A percentile compares a stretch with the other conserved stretches of the same genome.
Conservation (phyloP, 2,888 invertebrate genomes). For the Cryptus armator region DNA sequence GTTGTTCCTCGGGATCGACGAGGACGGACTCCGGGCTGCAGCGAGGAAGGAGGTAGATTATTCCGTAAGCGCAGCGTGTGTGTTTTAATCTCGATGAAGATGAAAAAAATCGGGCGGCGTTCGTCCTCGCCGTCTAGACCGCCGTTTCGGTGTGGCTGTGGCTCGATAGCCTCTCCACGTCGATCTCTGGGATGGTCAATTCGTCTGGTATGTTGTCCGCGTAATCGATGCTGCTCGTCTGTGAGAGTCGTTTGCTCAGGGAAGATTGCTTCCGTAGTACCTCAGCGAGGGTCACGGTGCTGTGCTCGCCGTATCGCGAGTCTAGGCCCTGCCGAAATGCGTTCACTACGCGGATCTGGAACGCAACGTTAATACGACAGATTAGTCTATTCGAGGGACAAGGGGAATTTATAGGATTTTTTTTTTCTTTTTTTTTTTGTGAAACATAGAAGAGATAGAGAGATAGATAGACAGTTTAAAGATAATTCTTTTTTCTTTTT, state of each 20-base stretch:
- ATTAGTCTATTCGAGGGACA: slow-evolving; percentile 43
- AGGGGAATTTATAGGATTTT: background rate
- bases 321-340: slow-evolving; percentile 99
- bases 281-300: slow-evolving; percentile 96
- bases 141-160: slow-evolving; percentile 98
- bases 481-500: slow-evolving; percentile 18
- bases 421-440: slow-evolving; percentile 23
- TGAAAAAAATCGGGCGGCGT: slow-evolving; percentile 30
- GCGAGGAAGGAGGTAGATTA: slow-evolving; percentile 52
- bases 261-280: slow-evolving; percentile 97
- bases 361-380: slow-evolving; percentile 78
- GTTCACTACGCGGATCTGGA: slow-evolving; percentile 99
- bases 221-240: slow-evolving; percentile 96
- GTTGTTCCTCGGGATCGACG: slow-evolving; percentile 50
- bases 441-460: slow-evolving; percentile 19
- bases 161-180: slow-evolving; percentile 96
- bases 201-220: slow-evolving; percentile 95
- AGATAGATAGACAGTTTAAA: slow-evolving; percentile 2
- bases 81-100: slow-evolving; percentile 33
- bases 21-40: slow-evolving; percentile 56
- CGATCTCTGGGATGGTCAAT: slow-evolving; percentile 95
- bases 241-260: slow-evolving; percentile 95
- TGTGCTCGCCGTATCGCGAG: slow-evolving; percentile 96
- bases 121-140: slow-evolving; percentile 87
- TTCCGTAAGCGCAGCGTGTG: slow-evolving; percentile 22